Evolutionary conservation across 2,113 vertebrate genomes (phyloP).

Genomic region (Trogon melanurus): DNA sequence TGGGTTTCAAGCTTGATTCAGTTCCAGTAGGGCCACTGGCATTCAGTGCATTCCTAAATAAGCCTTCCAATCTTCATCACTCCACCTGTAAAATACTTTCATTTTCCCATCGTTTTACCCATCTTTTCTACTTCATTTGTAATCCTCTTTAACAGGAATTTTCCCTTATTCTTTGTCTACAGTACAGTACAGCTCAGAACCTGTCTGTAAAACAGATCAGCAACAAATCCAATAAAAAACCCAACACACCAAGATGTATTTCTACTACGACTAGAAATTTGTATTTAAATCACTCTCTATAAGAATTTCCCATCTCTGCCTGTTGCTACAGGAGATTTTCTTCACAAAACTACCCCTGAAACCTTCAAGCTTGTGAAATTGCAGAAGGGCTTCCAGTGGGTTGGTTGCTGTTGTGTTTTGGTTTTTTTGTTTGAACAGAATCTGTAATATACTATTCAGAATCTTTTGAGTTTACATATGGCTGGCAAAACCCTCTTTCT

Average conservation of each 20-base stretch:
- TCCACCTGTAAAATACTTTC: not conserved
- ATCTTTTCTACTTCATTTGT: not conserved
- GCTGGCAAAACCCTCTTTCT: not conserved
- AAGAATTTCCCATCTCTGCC: not conserved
- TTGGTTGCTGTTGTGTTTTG: not conserved
- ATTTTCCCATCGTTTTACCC: not conserved
- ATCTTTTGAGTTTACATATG: not conserved
- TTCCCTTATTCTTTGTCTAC: not conserved
- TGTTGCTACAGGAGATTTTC: not conserved
- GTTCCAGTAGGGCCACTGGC: not conserved
- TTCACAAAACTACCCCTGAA: not conserved
- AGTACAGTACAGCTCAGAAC: not conserved
- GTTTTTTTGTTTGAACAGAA: not conserved
- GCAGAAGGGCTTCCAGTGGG: not conserved
- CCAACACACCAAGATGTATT: not conserved
- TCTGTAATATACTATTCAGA: not conserved
- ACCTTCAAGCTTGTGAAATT: not conserved
- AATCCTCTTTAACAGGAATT: not conserved
- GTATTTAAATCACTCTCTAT: not conserved
- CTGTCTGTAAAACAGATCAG: not conserved
- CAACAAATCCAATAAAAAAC: not conserved
- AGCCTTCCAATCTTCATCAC: not conserved
- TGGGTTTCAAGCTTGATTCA: not conserved
- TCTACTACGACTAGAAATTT: not conserved
- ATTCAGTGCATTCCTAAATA: not conserved